Evolutionary conservation across 2,113 vertebrate species (phyloP).

Genomic region (Scomber colias): DNA sequence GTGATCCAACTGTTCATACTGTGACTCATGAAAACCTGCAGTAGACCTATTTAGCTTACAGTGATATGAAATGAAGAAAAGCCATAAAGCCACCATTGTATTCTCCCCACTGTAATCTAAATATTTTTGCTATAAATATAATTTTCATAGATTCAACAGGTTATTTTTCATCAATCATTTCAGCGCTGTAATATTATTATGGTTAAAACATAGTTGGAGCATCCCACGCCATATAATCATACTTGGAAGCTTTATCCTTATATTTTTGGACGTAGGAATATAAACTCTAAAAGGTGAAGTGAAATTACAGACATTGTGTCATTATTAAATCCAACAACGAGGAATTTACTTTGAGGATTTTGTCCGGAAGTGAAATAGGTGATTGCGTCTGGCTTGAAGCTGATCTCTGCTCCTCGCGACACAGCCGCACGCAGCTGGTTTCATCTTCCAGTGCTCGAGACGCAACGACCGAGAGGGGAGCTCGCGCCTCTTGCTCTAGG

Average conservation of each 20-base stretch:
- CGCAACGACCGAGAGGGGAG: constrained; percentile 21
- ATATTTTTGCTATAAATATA: too few relatives aligned
- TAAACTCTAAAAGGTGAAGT: background rate
- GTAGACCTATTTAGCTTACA: too few relatives aligned
- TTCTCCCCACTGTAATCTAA: too few relatives aligned
- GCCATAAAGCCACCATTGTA: too few relatives aligned
- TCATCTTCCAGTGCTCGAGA: constrained; percentile 41
- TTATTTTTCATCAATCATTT: background rate
- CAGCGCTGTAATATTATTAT: too few relatives aligned
- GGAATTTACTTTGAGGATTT: constrained; percentile 54
- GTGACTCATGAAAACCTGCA: too few relatives aligned
- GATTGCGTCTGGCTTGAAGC: background rate
- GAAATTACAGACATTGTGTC: background rate
- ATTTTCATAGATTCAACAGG: background rate
- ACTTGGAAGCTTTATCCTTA: background rate
- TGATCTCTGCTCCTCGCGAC: constrained; percentile 33
- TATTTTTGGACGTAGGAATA: background rate
- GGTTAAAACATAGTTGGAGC: background rate
- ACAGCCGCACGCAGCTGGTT: constrained; percentile 58
- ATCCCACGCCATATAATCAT: background rate
- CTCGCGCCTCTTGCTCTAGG: constrained; percentile 36
- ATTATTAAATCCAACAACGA: too few relatives aligned
- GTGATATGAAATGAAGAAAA: too few relatives aligned
- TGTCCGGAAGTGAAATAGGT: constrained; percentile 47
- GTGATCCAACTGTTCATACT: too few relatives aligned